Evolutionary conservation across 2,797 vertebrate species (phyloP), one percentile per base, ranked within the genome.

Genomic region (Mallotus villosus): DNA sequence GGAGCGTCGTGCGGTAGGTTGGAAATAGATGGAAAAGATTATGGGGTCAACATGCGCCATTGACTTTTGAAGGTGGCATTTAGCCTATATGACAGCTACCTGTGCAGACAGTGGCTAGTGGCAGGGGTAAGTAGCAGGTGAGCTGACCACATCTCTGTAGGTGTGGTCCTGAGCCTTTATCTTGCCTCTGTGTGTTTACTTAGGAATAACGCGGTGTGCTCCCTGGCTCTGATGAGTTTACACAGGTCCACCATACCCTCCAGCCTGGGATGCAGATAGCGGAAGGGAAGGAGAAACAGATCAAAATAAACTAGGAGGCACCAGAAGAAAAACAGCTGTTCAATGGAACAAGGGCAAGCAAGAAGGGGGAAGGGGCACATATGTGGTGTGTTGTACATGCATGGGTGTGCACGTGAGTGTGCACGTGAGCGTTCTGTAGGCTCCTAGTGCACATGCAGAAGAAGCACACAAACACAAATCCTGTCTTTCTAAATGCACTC

Each of bases 91-190:
- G 41, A 46, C 41, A 46, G 41, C 19, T 64, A 74, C 77, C 68
- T 78, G 86, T 84, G 79, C 87, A 88, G 57, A 71, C 69, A 41
- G 19, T 76, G 74, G 74, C 51, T 81, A 83, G 41, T 80, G 74
- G 51, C 57, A 80, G 82, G 78, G 75, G 53, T 82, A 81, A 89
- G 85, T 73, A 86, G 72, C 70, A 73, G 80, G 78, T 84, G 71
- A 81, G 67, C 67, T 61, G 73, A 71, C 80, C 77, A 8, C 73
- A 68, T 84, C 49, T 70, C 65, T 67, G 21, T 73, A 67, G 62
- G 57, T 58, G 75, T 73, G 80, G 78, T 74, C 83, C 83, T 87
- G 81, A 75, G 81, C 51, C 27, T 65, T 46, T 46, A 46, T 46
- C 25, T 51, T 32, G 24, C 49, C 25, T 65, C 41, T 62, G 69